Conservation (phyloP, 1,140 invertebrate genomes). For the Rhopalosiphum padi region DNA sequence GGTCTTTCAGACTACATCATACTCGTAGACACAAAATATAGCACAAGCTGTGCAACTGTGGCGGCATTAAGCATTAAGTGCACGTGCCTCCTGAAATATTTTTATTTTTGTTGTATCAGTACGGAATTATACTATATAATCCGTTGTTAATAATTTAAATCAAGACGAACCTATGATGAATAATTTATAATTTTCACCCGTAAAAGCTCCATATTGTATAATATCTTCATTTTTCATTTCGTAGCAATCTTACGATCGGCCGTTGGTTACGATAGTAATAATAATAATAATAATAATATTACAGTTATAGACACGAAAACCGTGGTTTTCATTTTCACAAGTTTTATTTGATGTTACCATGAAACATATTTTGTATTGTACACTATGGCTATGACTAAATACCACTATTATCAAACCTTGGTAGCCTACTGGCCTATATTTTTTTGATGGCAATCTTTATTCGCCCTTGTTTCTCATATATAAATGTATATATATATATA, state of each 20-base stretch:
- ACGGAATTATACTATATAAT: neutral
- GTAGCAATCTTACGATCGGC: neutral
- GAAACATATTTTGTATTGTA: neutral
- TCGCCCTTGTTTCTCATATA: neutral
- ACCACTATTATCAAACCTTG: neutral
- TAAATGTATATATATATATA: neutral
- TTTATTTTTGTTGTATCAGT: neutral
- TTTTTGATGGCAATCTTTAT: neutral
- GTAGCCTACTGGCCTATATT: neutral
- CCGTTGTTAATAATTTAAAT: neutral
- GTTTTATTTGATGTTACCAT: neutral
- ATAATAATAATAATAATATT: neutral
- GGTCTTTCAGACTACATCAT: neutral
- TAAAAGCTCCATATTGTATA: neutral
- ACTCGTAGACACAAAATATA: neutral
- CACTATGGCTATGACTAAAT: neutral
- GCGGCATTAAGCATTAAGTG: no score
- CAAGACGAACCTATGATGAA: neutral
- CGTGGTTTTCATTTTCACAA: neutral
- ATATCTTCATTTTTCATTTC: neutral
- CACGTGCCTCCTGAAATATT: neutral
- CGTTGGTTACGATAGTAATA: neutral
- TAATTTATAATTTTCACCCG: neutral
- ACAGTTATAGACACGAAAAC: neutral
- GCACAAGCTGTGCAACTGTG: neutral